Evolutionary conservation across 2,888 invertebrate genomes (phyloP), one percentile per base, ranked within the genome.

Genomic region (Dichetophora obliterata): DNA sequence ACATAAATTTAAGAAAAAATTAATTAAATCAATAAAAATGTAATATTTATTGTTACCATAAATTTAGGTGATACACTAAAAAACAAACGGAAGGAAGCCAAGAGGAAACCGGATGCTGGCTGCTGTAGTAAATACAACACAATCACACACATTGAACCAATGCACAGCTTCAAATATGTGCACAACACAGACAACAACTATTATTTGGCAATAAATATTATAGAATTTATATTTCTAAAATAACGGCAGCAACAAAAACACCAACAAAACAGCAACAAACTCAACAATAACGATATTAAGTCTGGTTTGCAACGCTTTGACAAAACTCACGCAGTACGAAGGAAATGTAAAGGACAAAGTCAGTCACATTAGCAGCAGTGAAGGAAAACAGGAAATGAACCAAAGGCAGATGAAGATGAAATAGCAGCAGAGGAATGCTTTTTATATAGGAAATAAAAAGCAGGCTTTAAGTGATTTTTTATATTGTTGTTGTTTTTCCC

Each of bases 21-120:
- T 77, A 77, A 77, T 77, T 77, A 69, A 77, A 74, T 74, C 74
- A 69, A 74, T 74, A 74, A 74, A 77, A 74, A 63, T 74, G 69
- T 63, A 63, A 52, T 70, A 77, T 77, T 77, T 74, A 77, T 77
- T 74, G 77, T 48, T 52, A 74, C 59, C 52, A 74, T 74, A 77
- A 77, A 77, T 74, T 74, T 34, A 16, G 11, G 34, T 34, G 22
- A 48, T 43, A 22, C 19, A n/a, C 14, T 31, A 63, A 27, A 24
- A 59, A 59, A 22, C 34, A 66, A 66, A 66, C 43, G n/a, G 22
- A 68, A 48, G 50, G 68, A 50, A 50, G 6, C 68, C 1, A 43
- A 11, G 11, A n/a, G 68, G 68, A 68, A 68, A 50, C 68, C 43
- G 68, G 50, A 68, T 27, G 24, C 50, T 24, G 68, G 50, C 68